Conservation (phyloP, 2,888 invertebrate species). For the Serripes groenlandicus region DNA sequence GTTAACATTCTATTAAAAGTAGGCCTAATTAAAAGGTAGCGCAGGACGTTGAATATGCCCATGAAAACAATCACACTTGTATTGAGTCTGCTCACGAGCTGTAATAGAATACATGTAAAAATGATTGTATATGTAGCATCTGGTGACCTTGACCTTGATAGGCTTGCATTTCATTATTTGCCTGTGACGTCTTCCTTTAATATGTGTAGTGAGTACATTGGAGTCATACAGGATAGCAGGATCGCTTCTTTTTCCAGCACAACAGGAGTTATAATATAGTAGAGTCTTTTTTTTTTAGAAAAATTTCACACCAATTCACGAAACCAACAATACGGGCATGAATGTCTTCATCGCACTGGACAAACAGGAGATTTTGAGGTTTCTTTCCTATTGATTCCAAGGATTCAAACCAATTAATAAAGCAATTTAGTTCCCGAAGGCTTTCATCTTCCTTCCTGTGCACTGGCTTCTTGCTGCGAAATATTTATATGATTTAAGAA, state of each 20-base stretch:
- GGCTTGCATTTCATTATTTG: not conserved
- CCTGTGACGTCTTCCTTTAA: slow-evolving; percentile 8
- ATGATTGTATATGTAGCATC: slow-evolving; percentile 18
- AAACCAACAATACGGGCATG: slow-evolving; percentile 58
- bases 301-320: slow-evolving; percentile 36
- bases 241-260: slow-evolving; percentile 52
- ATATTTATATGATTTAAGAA: slow-evolving; percentile 34
- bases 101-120: too few relatives aligned
- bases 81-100: too few relatives aligned
- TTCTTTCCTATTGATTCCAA: slow-evolving; percentile 7
- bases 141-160: slow-evolving; percentile 35
- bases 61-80: too few relatives aligned
- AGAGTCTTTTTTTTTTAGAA: not conserved
- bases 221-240: slow-evolving; percentile 35
- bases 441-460: slow-evolving; percentile 29
- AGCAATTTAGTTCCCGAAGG: slow-evolving; percentile 14
- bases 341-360: slow-evolving; percentile 59
- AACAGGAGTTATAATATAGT: slow-evolving; percentile 41
- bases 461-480: slow-evolving; percentile 33
- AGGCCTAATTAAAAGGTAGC: too few relatives aligned
- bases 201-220: not conserved
- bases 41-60: too few relatives aligned
- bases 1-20: too few relatives aligned
- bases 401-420: slow-evolving; percentile 18
- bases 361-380: slow-evolving; percentile 46